Percentiles rank a stretch among this genome's conserved stretches.
Evolutionary conservation across 1,140 invertebrate species (phyloP).

Genomic region (Drosophila erecta): DNA sequence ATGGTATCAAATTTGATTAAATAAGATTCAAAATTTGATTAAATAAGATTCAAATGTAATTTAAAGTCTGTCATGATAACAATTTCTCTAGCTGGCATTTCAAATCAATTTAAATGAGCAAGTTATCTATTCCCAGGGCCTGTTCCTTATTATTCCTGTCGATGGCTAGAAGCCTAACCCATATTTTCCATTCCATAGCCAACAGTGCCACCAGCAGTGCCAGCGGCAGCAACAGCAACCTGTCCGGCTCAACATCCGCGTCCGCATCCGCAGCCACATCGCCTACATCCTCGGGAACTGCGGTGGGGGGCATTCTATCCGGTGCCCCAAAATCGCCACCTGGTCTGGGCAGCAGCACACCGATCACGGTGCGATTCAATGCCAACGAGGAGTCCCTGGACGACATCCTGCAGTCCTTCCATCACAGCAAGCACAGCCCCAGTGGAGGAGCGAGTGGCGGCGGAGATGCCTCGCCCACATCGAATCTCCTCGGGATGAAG

Average conservation of each 20-base stretch:
- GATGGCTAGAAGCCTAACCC: background rate
- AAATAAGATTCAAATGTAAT: too few species aligned
- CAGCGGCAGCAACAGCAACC: slow-evolving; percentile 72
- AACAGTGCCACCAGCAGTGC: slow-evolving; percentile 64
- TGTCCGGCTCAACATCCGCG: slow-evolving; percentile 62
- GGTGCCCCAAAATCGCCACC: slow-evolving; percentile 58
- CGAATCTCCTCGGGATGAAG: slow-evolving; percentile 60
- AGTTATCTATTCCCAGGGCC: background rate
- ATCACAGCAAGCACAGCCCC: slow-evolving; percentile 68
- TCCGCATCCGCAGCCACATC: slow-evolving; percentile 60
- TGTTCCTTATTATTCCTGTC: background rate
- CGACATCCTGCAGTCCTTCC: slow-evolving; percentile 79
- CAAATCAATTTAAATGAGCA: background rate
- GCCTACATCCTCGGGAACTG: slow-evolving; percentile 58
- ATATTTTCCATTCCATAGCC: slow-evolving; percentile 13
- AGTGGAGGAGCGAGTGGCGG: slow-evolving; percentile 56
- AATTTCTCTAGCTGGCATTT: too few species aligned
- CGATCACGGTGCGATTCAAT: slow-evolving; percentile 81
- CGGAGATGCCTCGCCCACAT: slow-evolving; percentile 64
- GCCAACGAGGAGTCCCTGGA: slow-evolving; percentile 82
- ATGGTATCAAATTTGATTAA: background rate
- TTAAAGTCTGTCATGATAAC: too few species aligned
- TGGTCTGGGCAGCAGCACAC: slow-evolving; percentile 65
- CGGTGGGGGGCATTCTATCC: slow-evolving; percentile 12
- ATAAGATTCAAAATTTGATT: too few species aligned